Conservation (phyloP, 1,140 invertebrate species). For the Caenorhabditis elegans region DNA sequence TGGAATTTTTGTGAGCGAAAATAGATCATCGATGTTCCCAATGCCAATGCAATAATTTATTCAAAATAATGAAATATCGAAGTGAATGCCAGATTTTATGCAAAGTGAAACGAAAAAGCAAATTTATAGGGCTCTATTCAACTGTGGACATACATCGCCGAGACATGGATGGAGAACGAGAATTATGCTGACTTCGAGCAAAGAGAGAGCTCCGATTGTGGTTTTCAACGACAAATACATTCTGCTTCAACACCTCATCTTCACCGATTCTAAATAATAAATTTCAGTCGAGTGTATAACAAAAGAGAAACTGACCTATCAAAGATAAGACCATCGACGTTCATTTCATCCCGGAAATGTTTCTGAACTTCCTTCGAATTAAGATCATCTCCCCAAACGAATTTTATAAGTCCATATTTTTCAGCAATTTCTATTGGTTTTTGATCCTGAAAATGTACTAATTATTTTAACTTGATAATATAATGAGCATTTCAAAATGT, state of each 20-base stretch:
- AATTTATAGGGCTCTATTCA: neutral
- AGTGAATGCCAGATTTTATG: neutral
- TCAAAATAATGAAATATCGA: neutral
- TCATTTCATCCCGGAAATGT: constrained; percentile 61
- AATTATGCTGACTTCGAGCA: neutral
- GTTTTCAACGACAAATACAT: constrained; percentile 49
- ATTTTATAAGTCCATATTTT: constrained; percentile 54
- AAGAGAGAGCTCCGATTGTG: constrained; percentile 47
- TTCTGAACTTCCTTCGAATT: constrained; percentile 56
- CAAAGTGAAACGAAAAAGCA: neutral
- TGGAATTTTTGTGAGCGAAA: too few relatives aligned
- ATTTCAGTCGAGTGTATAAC: neutral
- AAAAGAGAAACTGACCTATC: constrained; percentile 45
- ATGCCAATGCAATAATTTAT: too few relatives aligned
- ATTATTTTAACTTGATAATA: neutral
- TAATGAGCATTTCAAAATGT: neutral
- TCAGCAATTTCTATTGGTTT: constrained; percentile 55
- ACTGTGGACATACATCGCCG: neutral
- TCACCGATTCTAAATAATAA: constrained; percentile 47
- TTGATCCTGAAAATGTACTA: constrained; percentile 34
- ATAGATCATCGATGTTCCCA: too few relatives aligned
- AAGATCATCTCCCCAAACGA: constrained; percentile 65
- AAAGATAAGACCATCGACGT: constrained; percentile 64
- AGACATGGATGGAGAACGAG: constrained; percentile 1
- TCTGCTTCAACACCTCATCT: constrained; percentile 40